Conservation (phyloP, 2,888 invertebrate species). For the Agrochola macilenta region DNA sequence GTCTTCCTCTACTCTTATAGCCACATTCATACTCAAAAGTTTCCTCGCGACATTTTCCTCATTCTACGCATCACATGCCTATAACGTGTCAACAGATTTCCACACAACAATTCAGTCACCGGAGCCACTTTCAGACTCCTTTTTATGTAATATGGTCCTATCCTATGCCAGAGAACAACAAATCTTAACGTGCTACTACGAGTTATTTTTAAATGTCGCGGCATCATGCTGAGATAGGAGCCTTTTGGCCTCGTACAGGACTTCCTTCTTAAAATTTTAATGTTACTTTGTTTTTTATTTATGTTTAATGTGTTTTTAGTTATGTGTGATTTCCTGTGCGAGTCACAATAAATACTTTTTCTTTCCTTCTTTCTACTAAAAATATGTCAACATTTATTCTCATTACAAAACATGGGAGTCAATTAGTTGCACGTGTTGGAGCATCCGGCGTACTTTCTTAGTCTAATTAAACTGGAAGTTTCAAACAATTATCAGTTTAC, state of each 20-base stretch:
- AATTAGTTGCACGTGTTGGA: constrained; percentile 2
- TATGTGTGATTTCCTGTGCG: too few species aligned
- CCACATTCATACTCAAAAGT: neutral
- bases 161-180: neutral
- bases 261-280: too few species aligned
- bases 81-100: neutral
- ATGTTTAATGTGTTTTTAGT: too few species aligned
- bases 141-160: neutral
- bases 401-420: constrained; percentile 11
- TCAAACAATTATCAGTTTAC: constrained; percentile 38
- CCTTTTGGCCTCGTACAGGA: too few species aligned
- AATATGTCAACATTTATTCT: constrained; percentile 1
- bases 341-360: too few species aligned
- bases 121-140: too few species aligned
- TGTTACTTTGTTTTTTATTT: too few species aligned
- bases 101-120: too few species aligned
- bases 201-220: too few species aligned
- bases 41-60: neutral
- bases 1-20: neutral
- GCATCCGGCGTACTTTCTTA: constrained; percentile 18
- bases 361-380: too few species aligned
- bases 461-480: constrained; percentile 38
- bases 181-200: too few species aligned
- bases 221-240: too few species aligned
- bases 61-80: neutral